phyloP scores from a whole-genome alignment of 2,113 vertebrate species.

The Bostrychus sinensis region DNA sequence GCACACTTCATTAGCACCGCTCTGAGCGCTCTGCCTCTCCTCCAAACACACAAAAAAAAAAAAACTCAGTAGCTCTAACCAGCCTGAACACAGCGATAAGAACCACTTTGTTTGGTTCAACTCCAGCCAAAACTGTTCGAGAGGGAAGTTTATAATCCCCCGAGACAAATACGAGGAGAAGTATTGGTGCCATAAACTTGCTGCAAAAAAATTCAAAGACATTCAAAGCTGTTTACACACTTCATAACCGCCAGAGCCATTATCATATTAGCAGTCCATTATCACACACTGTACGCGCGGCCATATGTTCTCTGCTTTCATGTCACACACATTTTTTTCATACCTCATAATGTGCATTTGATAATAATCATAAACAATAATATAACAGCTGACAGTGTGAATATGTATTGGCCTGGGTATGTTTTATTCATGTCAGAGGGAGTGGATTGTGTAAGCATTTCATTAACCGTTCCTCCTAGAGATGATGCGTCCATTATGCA shows the following conservation, averaged over 20 bases:
- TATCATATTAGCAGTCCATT: not conserved
- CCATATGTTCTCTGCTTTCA: not conserved
- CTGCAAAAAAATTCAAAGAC: not conserved
- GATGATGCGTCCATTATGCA: too few relatives aligned
- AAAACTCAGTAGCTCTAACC: constrained; percentile 46
- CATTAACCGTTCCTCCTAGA: too few relatives aligned
- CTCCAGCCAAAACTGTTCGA: constrained; percentile 9
- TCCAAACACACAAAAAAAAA: too few relatives aligned
- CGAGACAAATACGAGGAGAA: not conserved
- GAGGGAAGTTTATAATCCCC: constrained; percentile 11
- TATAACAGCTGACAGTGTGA: not conserved
- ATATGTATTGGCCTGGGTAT: not conserved
- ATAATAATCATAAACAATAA: not conserved
- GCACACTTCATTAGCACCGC: constrained; percentile 66
- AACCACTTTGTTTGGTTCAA: constrained; percentile 22
- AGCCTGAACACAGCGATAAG: constrained; percentile 31
- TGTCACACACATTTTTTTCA: not conserved
- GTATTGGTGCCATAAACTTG: not conserved
- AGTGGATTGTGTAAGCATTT: not conserved
- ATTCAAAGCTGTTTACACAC: not conserved
- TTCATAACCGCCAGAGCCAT: not conserved
- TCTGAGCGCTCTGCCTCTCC: too few relatives aligned
- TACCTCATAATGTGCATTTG: too few relatives aligned
- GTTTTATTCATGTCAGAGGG: not conserved
- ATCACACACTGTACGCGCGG: not conserved